Conservation (phyloP, 1,140 invertebrate genomes). For the Diploscapter pachys region DNA sequence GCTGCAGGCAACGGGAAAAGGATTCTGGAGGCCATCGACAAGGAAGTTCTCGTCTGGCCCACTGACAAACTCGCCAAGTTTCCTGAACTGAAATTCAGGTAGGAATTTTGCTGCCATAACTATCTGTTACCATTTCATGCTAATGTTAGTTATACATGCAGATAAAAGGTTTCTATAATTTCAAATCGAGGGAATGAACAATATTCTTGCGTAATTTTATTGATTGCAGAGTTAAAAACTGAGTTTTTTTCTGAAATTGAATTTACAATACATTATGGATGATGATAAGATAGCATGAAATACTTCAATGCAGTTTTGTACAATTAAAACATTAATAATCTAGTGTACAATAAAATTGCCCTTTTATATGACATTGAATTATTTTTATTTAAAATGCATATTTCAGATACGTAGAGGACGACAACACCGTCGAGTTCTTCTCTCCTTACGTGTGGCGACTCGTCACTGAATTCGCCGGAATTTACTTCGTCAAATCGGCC, state of each 20-base stretch:
- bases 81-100: slow-evolving; percentile 85
- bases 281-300: background rate
- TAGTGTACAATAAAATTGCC: background rate
- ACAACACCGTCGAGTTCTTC: slow-evolving; percentile 97
- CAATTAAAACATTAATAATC: background rate
- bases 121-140: background rate
- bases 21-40: slow-evolving; percentile 26
- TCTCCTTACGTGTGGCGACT: slow-evolving; percentile 97
- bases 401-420: slow-evolving; percentile 91
- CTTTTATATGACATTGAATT: background rate
- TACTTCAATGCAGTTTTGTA: background rate
- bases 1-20: slow-evolving; percentile 51
- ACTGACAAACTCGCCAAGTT: slow-evolving; percentile 84
- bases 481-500: slow-evolving; percentile 24
- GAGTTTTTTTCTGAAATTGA: no score
- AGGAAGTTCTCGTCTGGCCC: slow-evolving; percentile 78
- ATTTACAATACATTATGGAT: background rate
- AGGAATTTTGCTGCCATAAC: background rate
- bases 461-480: slow-evolving; percentile 21
- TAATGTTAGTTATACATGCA: background rate
- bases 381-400: background rate
- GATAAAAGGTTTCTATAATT: background rate
- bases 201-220: background rate
- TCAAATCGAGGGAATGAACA: background rate
- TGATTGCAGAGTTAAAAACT: background rate